Evolutionary conservation across 2,797 vertebrate genomes (phyloP).

Genomic region (Urocyon cinereoargenteus): DNA sequence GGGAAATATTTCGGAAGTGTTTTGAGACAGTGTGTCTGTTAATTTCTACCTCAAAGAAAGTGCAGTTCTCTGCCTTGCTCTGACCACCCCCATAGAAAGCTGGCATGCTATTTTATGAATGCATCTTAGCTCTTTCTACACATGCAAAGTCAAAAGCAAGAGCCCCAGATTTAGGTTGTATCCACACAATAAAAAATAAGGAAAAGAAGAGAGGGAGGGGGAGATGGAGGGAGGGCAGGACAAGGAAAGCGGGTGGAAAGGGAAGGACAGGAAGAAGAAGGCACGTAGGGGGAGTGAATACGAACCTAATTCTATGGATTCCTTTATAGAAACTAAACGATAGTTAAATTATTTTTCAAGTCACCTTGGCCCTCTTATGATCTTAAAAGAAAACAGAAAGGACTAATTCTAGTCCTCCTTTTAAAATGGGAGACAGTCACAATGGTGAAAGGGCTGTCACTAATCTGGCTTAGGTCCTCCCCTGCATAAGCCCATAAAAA

Average conservation of each 20-base stretch:
- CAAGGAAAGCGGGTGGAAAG: neutral
- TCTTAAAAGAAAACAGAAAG: neutral
- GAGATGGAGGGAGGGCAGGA: neutral
- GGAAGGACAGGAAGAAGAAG: neutral
- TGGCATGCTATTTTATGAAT: neutral
- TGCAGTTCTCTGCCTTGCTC: neutral
- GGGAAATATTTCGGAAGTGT: neutral
- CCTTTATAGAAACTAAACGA: neutral
- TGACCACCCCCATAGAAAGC: neutral
- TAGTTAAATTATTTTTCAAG: neutral
- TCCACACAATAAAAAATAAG: neutral
- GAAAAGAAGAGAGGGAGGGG: neutral
- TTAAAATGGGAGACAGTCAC: neutral
- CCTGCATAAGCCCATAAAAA: neutral
- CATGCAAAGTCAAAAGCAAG: neutral
- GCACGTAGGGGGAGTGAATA: neutral
- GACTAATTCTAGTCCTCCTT: neutral
- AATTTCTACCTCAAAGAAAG: neutral
- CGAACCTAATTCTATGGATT: neutral
- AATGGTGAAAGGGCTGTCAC: neutral
- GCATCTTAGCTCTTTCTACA: neutral
- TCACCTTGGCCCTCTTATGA: neutral
- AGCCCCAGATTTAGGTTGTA: neutral
- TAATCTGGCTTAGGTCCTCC: accelerated
- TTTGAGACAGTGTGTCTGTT: neutral